Base-by-base conservation (phyloP, 2,888 invertebrate genomes). In the Tenthredo notha region DNA sequence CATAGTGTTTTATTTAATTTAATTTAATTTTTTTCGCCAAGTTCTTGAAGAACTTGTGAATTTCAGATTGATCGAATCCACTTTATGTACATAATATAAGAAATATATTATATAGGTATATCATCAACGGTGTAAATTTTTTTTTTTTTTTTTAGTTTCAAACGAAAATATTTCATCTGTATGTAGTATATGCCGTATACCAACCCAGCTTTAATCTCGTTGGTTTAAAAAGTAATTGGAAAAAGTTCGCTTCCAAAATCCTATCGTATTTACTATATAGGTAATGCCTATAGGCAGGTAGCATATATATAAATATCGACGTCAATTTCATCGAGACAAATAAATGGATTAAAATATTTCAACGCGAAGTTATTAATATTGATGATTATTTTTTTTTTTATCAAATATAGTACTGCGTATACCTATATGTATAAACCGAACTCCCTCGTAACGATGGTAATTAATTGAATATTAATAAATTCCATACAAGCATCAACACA, bases 241-340 rank as follows among this genome's bases (percentile, higher is more conserved):
- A 67, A 65, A 67, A 67, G 67, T 67, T 67, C 18, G 29, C 33
- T 18, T 33, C 33, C 67, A 12, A 61, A 25, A 25, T 25, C 3
- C 61, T 25, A 3, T 61, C 21, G 54, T n/a, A n/a, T n/a, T n/a
- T n/a, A n/a, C n/a, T n/a, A n/a, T n/a, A n/a, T n/a, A n/a, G n/a
- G n/a, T n/a, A n/a, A n/a, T n/a, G n/a, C n/a, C n/a, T n/a, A n/a
- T n/a, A n/a, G n/a, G n/a, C n/a, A n/a, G n/a, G n/a, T n/a, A 6
- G 54, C 7, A 18, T 6, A 5, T 7, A 18, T n/a, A 7, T 0
- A 9, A 61, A 1, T 12, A 12, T 25, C 33, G 67, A 33, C 67
- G 67, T 67, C 67, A 67, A 67, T 67, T 33, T 33, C 12, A 67
- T 25, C 67, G 67, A 67, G 67, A 67, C 67, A 67, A 67, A 33